phyloP scores from a whole-genome alignment of 2,113 vertebrate species.

The Lichenostomus cassidix region DNA sequence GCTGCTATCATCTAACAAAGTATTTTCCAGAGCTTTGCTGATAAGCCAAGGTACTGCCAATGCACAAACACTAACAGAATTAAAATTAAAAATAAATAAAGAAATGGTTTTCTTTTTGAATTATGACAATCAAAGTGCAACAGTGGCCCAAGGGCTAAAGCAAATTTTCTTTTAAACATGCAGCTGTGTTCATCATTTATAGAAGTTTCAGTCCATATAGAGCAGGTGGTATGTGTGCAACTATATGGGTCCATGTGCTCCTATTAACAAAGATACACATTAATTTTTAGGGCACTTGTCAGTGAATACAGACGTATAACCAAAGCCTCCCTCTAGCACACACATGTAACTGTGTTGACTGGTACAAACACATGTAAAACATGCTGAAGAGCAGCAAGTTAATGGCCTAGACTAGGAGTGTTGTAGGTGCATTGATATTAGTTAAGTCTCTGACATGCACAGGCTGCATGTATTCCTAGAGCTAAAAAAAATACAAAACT shows the following conservation, averaged over 20 bases:
- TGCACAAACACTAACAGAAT: not conserved
- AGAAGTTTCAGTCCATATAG: not conserved
- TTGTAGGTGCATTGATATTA: not conserved
- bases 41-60: not conserved
- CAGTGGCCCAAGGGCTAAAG: not conserved
- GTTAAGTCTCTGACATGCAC: not conserved
- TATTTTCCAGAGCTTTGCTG: slow-evolving; percentile 8
- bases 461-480: not conserved
- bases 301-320: not conserved
- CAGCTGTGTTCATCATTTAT: not conserved
- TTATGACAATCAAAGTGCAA: not conserved
- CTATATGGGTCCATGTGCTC: fast-evolving
- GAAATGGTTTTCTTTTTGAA: not conserved
- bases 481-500: not conserved
- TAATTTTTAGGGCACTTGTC: not conserved
- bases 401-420: not conserved
- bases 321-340: not conserved
- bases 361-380: not conserved
- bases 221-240: not conserved
- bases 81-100: not conserved
- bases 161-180: not conserved
- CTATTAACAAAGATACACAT: not conserved
- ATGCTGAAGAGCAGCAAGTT: not conserved
- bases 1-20: not conserved
- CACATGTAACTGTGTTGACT: not conserved